A percentile compares a stretch with the other conserved stretches of the same genome.
These are phyloP conservation scores for Phrynocephalus vlangalii DNA, from an alignment of 2,797 vertebrate species.

Conservation along the genomic window DNA sequence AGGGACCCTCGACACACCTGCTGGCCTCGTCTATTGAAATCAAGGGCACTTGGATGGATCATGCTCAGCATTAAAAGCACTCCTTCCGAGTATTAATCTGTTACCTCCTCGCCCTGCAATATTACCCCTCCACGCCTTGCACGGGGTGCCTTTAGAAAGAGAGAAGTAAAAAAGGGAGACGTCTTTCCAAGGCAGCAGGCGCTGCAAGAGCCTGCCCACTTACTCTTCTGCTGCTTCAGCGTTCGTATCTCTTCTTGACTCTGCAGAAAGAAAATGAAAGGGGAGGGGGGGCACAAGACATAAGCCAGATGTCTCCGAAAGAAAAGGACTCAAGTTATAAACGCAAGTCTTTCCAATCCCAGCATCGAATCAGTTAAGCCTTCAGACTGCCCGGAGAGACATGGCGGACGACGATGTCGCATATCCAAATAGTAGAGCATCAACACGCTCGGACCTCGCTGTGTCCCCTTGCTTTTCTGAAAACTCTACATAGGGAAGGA, in stretches of 20 bases:
- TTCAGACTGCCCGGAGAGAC: not conserved
- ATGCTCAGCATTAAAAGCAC: not conserved
- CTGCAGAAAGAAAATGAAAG: constrained; percentile 74
- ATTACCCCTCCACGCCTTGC: too few species aligned
- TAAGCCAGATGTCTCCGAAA: constrained; percentile 1
- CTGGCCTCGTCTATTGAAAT: not conserved
- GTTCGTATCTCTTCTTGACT: constrained; percentile 87
- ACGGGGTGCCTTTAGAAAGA: not conserved
- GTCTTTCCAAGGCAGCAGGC: not conserved
- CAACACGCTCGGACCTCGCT: not conserved
- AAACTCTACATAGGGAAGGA: not conserved
- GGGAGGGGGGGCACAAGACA: constrained; percentile 3
- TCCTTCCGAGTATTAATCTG: too few species aligned
- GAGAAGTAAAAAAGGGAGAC: not conserved
- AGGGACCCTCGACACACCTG: not conserved
- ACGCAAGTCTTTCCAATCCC: not conserved
- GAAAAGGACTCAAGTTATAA: not conserved
- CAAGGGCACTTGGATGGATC: not conserved
- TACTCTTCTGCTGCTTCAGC: constrained; percentile 88
- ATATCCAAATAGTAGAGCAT: not conserved
- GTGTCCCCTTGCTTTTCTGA: not conserved
- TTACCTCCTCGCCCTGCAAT: too few species aligned
- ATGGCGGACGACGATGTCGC: too few species aligned
- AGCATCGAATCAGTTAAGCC: not conserved
- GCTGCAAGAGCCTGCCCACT: constrained; percentile 66